Percentiles rank a stretch among this genome's conserved stretches.
These are phyloP conservation scores for Thamnophis elegans DNA, from an alignment of 2,797 vertebrate genomes.

Conservation along the genomic window DNA sequence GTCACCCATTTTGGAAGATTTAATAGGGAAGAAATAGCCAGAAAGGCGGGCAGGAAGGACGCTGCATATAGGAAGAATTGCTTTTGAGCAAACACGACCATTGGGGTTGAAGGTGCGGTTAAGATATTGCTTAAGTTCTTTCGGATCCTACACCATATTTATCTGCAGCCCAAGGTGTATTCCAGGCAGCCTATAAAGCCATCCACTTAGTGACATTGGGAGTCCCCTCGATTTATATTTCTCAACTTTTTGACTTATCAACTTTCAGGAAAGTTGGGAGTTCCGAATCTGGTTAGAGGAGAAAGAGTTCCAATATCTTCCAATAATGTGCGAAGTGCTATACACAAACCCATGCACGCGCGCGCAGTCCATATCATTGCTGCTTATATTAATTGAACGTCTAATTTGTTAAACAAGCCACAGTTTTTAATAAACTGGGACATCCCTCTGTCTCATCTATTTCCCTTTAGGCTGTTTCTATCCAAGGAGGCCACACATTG, in stretches of 20 bases:
- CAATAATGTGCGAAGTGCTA: neutral
- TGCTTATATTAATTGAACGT: neutral
- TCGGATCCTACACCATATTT: neutral
- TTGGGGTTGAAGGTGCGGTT: neutral
- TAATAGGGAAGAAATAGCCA: neutral
- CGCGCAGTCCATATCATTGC: neutral
- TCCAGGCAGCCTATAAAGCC: neutral
- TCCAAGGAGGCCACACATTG: neutral
- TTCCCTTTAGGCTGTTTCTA: neutral
- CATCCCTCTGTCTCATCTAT: neutral
- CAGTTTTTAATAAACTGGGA: neutral
- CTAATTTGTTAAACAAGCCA: neutral
- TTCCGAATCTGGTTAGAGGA: neutral
- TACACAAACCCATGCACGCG: neutral
- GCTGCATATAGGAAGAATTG: neutral
- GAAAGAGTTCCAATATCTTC: neutral
- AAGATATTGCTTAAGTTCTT: neutral
- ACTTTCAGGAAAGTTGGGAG: neutral
- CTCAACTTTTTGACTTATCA: neutral
- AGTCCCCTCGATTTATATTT: neutral
- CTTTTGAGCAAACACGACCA: neutral
- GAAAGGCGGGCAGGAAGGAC: neutral
- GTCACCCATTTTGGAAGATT: neutral
- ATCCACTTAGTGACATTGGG: neutral
- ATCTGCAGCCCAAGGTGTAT: neutral